These are phyloP conservation scores for Lasioglossum figueresi DNA, from an alignment of 2,888 invertebrate species.

Conservation along the genomic window DNA sequence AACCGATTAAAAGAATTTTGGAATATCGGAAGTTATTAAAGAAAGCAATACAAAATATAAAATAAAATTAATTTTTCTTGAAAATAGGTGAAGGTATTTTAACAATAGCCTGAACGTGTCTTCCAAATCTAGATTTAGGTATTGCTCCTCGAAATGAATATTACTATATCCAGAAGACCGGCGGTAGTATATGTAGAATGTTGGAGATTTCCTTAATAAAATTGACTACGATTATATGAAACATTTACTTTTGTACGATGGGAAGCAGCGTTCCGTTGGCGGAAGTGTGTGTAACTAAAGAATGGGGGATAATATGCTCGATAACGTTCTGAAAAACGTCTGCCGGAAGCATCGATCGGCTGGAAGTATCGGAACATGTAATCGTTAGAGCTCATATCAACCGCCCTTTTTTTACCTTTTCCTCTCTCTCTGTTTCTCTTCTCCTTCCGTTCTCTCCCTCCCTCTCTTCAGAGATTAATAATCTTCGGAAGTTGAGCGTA, in stretches of 20 bases:
- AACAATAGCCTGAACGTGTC: no score
- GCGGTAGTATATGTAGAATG: no score
- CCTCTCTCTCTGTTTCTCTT: background rate
- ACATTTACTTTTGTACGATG: background rate
- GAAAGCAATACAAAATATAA: no score
- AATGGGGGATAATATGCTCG: background rate
- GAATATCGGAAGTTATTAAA: no score
- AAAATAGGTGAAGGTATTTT: no score
- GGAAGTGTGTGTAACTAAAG: background rate
- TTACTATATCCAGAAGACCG: no score
- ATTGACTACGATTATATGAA: background rate
- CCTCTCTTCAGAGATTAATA: constrained; percentile 4
- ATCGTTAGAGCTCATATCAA: background rate
- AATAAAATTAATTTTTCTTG: no score
- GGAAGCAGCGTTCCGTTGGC: background rate
- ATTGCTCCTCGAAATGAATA: no score
- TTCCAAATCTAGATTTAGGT: no score
- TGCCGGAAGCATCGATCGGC: background rate
- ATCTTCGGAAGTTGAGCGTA: background rate
- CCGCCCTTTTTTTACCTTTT: background rate
- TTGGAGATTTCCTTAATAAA: no score
- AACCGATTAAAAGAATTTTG: no score
- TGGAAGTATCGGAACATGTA: background rate
- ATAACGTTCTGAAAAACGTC: background rate
- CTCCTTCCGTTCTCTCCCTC: background rate